Percentiles rank a stretch among this genome's conserved stretches.
Evolutionary conservation across 35 echinoderm and acorn worm species (phyloP).

Genomic region (Heliocidaris erythrogramma): DNA sequence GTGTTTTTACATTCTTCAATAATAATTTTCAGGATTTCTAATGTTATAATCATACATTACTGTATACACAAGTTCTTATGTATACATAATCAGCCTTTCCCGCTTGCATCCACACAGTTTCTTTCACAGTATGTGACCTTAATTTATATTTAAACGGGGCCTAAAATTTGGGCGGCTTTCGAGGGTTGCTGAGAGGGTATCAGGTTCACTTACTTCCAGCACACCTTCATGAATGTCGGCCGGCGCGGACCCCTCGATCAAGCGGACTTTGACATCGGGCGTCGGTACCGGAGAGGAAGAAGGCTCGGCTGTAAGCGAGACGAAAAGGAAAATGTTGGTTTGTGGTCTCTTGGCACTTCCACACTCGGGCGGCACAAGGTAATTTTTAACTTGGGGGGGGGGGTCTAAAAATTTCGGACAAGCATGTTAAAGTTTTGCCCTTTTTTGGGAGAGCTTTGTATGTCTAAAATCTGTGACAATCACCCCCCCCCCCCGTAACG

Average conservation of each 20-base stretch:
- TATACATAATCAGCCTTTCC: background rate
- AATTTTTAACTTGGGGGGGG: too few relatives aligned
- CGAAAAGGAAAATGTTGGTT: background rate
- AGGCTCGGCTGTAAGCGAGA: background rate
- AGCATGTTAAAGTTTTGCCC: too few relatives aligned
- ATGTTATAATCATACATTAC: too few relatives aligned
- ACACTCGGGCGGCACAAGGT: too few relatives aligned
- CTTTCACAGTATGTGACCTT: background rate
- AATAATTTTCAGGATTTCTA: too few relatives aligned
- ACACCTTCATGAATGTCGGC: constrained; percentile 20
- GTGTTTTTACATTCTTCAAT: too few relatives aligned
- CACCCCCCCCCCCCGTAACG: too few relatives aligned
- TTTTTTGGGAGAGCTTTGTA: too few relatives aligned
- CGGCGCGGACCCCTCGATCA: background rate
- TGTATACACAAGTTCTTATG: background rate
- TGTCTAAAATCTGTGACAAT: too few relatives aligned
- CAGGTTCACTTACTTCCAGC: background rate
- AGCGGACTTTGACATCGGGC: background rate
- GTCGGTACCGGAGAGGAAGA: background rate
- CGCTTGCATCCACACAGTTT: background rate
- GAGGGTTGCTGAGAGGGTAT: background rate
- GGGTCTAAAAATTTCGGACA: too few relatives aligned
- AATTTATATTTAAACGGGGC: background rate
- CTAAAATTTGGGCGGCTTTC: background rate
- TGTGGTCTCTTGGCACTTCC: too few relatives aligned